Evolutionary conservation across 2,113 vertebrate species (phyloP).

Genomic region (Aldabrachelys gigantea): DNA sequence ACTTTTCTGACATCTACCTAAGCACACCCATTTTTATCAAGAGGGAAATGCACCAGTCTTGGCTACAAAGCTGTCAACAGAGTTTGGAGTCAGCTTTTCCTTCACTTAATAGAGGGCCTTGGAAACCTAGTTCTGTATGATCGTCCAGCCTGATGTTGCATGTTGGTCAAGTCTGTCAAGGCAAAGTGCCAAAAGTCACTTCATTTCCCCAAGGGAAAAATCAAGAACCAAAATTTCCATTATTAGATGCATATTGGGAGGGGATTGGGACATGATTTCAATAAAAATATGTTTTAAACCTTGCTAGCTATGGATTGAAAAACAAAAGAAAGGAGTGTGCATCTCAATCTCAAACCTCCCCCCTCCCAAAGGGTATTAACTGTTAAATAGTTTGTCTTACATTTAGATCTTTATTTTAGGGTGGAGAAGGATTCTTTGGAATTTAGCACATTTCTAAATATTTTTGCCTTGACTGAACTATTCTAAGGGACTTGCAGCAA

Average conservation of each 20-base stretch:
- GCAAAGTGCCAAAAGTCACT: conserved; percentile 18
- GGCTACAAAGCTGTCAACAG: background rate
- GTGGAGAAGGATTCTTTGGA: background rate
- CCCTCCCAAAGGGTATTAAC: background rate
- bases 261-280: background rate
- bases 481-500: background rate
- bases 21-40: background rate
- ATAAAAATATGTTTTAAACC: conserved; percentile 20
- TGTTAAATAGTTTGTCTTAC: background rate
- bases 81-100: background rate
- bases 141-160: background rate
- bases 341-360: background rate
- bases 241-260: background rate
- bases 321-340: background rate
- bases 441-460: background rate
- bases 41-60: background rate
- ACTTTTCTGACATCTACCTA: conserved; percentile 22
- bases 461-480: background rate
- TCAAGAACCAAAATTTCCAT: background rate
- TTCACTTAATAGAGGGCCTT: background rate
- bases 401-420: background rate
- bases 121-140: conserved; percentile 2
- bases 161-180: background rate
- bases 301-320: background rate
- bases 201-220: background rate